Evolutionary conservation across 2,797 vertebrate species (phyloP).

Genomic region (Hypotaenidia philippensis): DNA sequence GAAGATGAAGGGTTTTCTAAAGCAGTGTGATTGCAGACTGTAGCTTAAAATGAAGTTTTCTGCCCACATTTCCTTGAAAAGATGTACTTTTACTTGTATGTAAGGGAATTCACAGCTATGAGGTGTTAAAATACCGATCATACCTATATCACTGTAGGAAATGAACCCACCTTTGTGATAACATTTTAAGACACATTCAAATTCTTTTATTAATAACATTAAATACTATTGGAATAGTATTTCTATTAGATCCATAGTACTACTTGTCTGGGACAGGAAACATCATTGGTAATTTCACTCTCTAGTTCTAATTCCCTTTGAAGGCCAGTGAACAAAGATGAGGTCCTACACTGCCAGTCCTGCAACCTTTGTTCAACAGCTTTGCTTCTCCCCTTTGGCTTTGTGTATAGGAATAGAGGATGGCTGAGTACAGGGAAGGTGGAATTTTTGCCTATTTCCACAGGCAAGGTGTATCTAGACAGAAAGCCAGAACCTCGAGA

Average conservation of each 20-base stretch:
- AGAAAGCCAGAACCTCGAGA: background rate
- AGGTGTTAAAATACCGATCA: background rate
- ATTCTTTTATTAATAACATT: background rate
- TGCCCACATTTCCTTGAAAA: background rate
- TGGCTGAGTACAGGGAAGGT: background rate
- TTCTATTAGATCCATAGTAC: background rate
- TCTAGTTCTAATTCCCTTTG: background rate
- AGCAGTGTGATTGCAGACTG: background rate
- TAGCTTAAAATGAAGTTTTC: background rate
- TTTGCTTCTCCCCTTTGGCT: background rate
- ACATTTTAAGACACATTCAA: background rate
- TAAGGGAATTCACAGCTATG: background rate
- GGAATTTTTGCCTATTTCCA: background rate
- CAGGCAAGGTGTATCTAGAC: accelerated
- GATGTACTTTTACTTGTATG: background rate
- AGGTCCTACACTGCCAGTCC: background rate
- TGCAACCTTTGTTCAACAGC: background rate
- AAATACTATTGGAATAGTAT: background rate
- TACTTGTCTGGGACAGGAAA: background rate
- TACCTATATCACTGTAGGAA: background rate
- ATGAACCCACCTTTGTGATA: background rate
- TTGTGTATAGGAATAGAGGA: background rate
- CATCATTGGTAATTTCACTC: background rate
- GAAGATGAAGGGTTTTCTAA: background rate
- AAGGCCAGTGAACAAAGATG: background rate